These are phyloP conservation scores for Acanthis flammea DNA, from an alignment of 2,797 vertebrate species.

Conservation along the genomic window DNA sequence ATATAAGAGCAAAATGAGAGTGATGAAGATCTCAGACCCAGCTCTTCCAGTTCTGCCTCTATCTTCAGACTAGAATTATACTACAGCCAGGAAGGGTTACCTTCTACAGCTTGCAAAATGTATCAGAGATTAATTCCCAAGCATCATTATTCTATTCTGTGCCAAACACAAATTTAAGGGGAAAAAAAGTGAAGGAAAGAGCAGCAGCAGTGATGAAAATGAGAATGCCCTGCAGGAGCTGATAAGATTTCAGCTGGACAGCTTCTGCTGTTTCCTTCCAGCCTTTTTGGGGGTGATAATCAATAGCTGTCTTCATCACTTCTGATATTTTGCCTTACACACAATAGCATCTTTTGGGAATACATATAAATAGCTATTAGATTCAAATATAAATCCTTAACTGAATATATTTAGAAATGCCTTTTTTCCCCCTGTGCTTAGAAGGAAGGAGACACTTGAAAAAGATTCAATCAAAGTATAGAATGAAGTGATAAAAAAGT, in stretches of 20 bases:
- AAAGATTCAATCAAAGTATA: constrained; percentile 31
- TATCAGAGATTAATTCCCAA: not conserved
- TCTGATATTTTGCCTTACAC: constrained; percentile 23
- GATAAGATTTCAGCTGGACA: not conserved
- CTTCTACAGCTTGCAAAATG: not conserved
- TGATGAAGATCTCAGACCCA: not conserved
- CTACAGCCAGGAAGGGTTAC: not conserved
- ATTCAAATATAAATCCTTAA: constrained; percentile 30
- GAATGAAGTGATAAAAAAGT: constrained; percentile 42
- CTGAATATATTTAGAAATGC: constrained; percentile 22
- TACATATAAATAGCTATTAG: constrained; percentile 28
- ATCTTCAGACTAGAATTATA: not conserved
- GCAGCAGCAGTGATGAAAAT: not conserved
- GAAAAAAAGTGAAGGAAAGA: not conserved
- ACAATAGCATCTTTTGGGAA: not conserved
- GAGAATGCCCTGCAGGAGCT: not conserved
- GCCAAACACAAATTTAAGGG: not conserved
- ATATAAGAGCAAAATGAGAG: not conserved
- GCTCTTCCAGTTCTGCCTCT: not conserved
- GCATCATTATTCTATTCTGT: not conserved
- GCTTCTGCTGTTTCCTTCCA: not conserved
- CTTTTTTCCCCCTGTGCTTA: not conserved
- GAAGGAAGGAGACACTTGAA: not conserved
- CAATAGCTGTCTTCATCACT: constrained; percentile 3
- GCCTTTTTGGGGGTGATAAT: not conserved